Base-by-base conservation (phyloP, 2,113 vertebrate genomes). In the Callionymus lyra region DNA sequence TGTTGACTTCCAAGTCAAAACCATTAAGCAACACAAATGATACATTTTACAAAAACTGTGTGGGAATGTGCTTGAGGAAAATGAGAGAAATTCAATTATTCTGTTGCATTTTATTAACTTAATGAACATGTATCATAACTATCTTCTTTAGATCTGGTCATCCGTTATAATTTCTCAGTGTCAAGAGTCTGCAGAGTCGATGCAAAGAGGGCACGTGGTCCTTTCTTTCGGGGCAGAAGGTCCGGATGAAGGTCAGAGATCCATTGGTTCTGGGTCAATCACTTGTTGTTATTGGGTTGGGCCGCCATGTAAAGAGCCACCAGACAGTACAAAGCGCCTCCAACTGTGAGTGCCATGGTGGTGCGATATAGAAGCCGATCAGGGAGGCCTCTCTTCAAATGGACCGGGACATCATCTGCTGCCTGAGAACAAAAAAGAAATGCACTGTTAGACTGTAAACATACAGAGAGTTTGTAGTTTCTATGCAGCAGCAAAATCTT, bases 321-420 rank as follows among this genome's bases (percentile, higher is more conserved):
- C 44, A 98, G 70, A 57, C 91, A 95, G 77, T 97, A 97, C 67
- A 92, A 70, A 55, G 86, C 84, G 51, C 93, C 95, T 16, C 93
- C 94, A 37, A 97, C 16, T 0, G 94, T 93, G 52, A 98, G 86
- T 34, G 90, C 93, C 94, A 98, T 93, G 17, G 94, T 98, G 82
- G 91, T 98, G 79, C 94, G 89, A 81, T 98, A 97, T 34, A 98
- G 87, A 47, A 98, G 84, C 56, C 59, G 84, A 74, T 97, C 92
- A 0, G 91, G 87, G 62, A 89, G 47, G 6, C 92, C 91, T 3
- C 88, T 74, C 59, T 98, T 98, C 76, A 97, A 65, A 69, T 98
- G 88, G 31, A 97, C 57, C 3, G 91, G 95, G 32, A 87, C 12
- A 0, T 91, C 88, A 12, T 98, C 91, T 1, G 88, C 38, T 47